phyloP scores from a whole-genome alignment of 2,888 invertebrate genomes.

The Uropetala carovei region DNA sequence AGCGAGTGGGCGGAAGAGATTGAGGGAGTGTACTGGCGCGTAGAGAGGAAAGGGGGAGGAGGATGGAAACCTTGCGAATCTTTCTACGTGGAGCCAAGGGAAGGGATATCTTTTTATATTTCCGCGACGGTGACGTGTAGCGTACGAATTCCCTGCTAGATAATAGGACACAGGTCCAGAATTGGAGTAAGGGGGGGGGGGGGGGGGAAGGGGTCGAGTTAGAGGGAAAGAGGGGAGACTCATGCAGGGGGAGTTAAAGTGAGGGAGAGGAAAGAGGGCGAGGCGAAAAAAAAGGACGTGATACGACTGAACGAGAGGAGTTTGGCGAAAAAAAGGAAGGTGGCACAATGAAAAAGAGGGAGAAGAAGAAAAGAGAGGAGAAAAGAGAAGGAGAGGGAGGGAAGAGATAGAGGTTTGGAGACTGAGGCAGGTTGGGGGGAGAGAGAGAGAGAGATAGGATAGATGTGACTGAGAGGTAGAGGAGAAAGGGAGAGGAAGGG shows the following conservation, averaged over 20 bases:
- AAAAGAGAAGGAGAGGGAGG: neutral
- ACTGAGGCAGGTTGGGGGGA: neutral
- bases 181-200: neutral
- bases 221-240: neutral
- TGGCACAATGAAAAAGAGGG: neutral
- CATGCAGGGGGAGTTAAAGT: neutral
- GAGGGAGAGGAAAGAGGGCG: neutral
- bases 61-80: neutral
- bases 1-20: neutral
- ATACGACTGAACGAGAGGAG: neutral
- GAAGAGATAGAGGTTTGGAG: neutral
- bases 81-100: too few relatives aligned
- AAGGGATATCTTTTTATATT: neutral
- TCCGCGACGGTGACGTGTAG: neutral
- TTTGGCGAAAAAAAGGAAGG: neutral
- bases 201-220: neutral
- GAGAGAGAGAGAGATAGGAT: too few relatives aligned
- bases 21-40: neutral
- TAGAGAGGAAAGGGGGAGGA: neutral
- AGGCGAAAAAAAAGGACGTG: neutral
- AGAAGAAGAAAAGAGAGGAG: neutral
- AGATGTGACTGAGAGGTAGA: too few relatives aligned
- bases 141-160: too few relatives aligned
- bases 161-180: too few relatives aligned
- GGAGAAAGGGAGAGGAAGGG: too few relatives aligned